These are phyloP conservation scores for Physeter macrocephalus DNA, from an alignment of 2,113 vertebrate species.

Conservation along the genomic window DNA sequence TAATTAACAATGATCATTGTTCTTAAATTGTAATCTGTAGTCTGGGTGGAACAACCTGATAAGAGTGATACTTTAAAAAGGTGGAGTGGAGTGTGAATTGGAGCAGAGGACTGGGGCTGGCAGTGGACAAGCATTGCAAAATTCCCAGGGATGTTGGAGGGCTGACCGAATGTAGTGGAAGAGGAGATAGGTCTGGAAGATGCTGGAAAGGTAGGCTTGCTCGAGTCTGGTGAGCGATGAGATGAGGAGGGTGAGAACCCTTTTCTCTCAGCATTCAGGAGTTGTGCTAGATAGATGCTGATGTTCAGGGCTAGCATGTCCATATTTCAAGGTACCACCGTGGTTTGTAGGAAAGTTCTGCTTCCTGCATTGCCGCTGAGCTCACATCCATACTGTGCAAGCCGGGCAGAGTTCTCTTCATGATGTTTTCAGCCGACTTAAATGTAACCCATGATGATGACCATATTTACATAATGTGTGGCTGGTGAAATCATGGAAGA, in stretches of 20 bases:
- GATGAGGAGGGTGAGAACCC: background rate
- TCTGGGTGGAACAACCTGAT: background rate
- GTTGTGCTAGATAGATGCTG: background rate
- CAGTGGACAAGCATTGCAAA: background rate
- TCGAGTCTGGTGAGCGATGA: background rate
- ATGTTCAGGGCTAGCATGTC: fast-evolving
- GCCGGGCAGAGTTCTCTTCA: fast-evolving
- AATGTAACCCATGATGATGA: background rate
- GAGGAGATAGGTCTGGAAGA: background rate
- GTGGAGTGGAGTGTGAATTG: background rate
- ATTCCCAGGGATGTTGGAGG: background rate
- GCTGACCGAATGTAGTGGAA: background rate
- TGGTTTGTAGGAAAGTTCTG: too few species aligned
- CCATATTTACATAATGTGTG: conserved; percentile 43
- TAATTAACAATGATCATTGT: background rate
- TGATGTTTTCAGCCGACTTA: background rate
- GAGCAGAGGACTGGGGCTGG: background rate
- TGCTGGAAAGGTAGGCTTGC: background rate
- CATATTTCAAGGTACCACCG: fast-evolving
- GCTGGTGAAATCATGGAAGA: conserved; percentile 46
- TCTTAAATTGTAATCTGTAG: background rate
- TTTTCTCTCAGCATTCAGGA: background rate
- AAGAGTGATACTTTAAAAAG: background rate
- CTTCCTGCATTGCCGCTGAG: fast-evolving
- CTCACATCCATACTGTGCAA: background rate